Conservation (phyloP, 1,140 invertebrate genomes). For the Lineus longissimus region DNA sequence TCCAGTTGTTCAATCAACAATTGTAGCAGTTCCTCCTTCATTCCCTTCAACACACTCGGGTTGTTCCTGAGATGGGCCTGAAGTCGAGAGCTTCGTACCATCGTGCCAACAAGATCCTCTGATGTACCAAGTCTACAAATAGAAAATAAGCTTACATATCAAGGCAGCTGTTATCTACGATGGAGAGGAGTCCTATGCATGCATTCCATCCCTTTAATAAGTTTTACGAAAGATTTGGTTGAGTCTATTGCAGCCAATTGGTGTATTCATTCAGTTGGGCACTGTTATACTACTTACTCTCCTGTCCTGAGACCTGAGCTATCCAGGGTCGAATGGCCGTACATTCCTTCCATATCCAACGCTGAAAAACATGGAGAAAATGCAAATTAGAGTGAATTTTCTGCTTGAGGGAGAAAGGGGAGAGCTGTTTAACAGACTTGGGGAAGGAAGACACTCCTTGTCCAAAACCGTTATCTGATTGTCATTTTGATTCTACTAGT, state of each 20-base stretch:
- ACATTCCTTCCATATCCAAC: too few species aligned
- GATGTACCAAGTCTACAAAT: not conserved
- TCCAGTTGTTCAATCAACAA: constrained; percentile 39
- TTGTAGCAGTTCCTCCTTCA: constrained; percentile 39
- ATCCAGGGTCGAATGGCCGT: not conserved
- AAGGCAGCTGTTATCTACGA: not conserved
- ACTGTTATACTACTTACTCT: not conserved
- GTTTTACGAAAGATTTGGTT: too few species aligned
- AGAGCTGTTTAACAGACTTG: too few species aligned
- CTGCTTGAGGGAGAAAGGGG: too few species aligned
- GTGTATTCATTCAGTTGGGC: too few species aligned
- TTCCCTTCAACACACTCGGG: constrained; percentile 34
- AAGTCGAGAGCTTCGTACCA: not conserved
- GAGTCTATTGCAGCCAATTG: too few species aligned
- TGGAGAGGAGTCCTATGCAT: not conserved
- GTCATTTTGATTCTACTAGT: too few species aligned
- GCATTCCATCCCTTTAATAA: too few species aligned
- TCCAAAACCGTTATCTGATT: too few species aligned
- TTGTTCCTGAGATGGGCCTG: constrained; percentile 37
- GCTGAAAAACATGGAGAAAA: too few species aligned
- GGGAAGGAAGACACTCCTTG: too few species aligned
- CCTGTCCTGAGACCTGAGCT: not conserved
- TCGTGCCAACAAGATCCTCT: not conserved
- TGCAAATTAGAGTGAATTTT: too few species aligned
- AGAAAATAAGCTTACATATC: not conserved